These are phyloP conservation scores for Daboia siamensis DNA, from an alignment of 2,113 vertebrate genomes.

Conservation along the genomic window DNA sequence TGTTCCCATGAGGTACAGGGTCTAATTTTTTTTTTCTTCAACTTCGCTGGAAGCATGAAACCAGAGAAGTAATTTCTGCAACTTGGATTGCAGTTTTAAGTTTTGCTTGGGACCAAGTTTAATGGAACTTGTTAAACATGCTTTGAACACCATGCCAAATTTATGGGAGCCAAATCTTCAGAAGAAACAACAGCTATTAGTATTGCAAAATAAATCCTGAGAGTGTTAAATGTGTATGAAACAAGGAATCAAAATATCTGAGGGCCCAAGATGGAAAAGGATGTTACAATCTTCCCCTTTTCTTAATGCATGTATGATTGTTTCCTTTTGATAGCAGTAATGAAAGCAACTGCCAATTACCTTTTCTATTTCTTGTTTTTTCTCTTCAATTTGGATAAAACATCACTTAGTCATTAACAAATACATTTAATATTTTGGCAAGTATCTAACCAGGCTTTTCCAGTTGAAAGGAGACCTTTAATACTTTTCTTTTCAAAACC, in stretches of 20 bases:
- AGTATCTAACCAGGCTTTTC: not conserved
- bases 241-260: not conserved
- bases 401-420: not conserved
- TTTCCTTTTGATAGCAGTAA: fast-evolving
- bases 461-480: not conserved
- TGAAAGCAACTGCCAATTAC: not conserved
- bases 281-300: not conserved
- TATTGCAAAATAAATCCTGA: not conserved
- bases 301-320: not conserved
- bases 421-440: not conserved
- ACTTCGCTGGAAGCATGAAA: not conserved
- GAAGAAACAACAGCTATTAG: not conserved
- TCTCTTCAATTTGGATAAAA: not conserved
- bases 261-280: not conserved
- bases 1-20: not conserved
- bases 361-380: not conserved
- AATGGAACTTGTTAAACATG: not conserved
- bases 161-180: not conserved
- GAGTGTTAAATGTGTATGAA: not conserved
- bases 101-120: not conserved
- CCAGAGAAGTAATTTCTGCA: not conserved
- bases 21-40: not conserved
- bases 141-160: not conserved
- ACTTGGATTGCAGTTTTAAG: not conserved
- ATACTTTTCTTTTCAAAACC: not conserved